Conservation (phyloP, 2,113 vertebrate species). For the Chloebia gouldiae region DNA sequence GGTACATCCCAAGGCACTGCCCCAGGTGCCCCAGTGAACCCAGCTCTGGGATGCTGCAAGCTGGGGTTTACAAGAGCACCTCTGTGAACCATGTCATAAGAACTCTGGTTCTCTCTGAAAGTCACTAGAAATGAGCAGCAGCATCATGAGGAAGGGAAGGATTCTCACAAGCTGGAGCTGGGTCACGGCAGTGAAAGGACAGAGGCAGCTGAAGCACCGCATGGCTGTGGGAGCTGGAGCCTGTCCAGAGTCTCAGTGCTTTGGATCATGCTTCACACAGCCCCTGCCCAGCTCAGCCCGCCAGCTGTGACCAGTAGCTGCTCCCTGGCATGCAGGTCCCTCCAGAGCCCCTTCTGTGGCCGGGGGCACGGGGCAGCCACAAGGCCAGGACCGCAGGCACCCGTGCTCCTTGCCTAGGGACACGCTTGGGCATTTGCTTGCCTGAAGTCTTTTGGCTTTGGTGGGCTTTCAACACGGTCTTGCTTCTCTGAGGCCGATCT, state of each 20-base stretch:
- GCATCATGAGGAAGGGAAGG: background rate
- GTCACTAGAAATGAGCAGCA: background rate
- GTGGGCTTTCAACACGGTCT: background rate
- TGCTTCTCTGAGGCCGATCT: background rate
- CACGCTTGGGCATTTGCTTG: background rate
- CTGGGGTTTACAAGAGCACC: background rate
- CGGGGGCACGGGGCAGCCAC: accelerated
- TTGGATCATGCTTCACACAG: accelerated
- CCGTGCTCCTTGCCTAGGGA: background rate
- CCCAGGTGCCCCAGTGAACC: background rate
- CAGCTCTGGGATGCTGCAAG: background rate
- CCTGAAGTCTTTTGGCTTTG: background rate
- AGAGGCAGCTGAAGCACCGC: background rate
- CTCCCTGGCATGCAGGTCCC: background rate
- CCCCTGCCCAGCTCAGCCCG: accelerated
- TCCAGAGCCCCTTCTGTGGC: background rate
- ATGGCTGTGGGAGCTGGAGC: background rate
- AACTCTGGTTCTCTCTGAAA: background rate
- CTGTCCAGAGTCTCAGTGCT: background rate
- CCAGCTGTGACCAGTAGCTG: accelerated
- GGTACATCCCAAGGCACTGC: background rate
- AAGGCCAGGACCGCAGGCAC: accelerated
- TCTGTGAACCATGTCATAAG: background rate
- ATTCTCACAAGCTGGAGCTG: background rate
- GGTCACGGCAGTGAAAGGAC: background rate